Evolutionary conservation across 2,113 vertebrate species (phyloP), one percentile per base, ranked within the genome.

Genomic region (Dicerorhinus sumatrensis): DNA sequence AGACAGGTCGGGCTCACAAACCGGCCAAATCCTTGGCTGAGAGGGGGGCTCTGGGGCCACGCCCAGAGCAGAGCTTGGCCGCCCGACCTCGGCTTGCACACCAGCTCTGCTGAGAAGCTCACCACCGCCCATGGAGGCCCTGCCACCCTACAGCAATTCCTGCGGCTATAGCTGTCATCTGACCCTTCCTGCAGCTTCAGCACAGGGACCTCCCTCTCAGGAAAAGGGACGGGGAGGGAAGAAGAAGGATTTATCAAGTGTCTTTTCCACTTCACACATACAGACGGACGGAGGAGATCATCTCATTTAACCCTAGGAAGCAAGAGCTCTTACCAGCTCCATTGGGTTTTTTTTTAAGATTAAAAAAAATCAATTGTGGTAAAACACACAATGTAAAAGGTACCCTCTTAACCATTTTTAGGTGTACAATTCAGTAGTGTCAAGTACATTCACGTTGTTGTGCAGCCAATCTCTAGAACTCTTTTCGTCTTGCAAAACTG

Each of bases 371-470:
- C 31, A 27, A 33, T 4, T 79, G 54, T 0, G 5, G 29, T 16
- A 72, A 72, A 79, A 62, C 6, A 31, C 63, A 25, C 25, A 5
- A 79, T 13, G 14, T 4, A 29, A 29, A 79, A 25, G 23, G 42
- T 42, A 62, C 67, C 75, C 25, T 51, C 23, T 4, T 69, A 70
- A 42, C 36, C 63, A 17, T 16, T 90, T 63, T 79, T 11, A 23
- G 51, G 48, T 9, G 31, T 0, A 14, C 29, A 2, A 42, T 18
- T 63, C 23, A 7, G 42, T 14, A 65, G 33, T 0, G 29, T 10
- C 58, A 21, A 23, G 62, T 25, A 1, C 20, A 6, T 8, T 58
- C 5, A 21, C 23, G 3, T 0, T 3, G 16, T 7, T 18, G 5
- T 27, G 46, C 25, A 3, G 7, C 33, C 33, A 2, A 2, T 2